Percentiles rank a stretch among this genome's conserved stretches.
phyloP scores from a whole-genome alignment of 2,888 invertebrate genomes.

The Dorcus hopei region DNA sequence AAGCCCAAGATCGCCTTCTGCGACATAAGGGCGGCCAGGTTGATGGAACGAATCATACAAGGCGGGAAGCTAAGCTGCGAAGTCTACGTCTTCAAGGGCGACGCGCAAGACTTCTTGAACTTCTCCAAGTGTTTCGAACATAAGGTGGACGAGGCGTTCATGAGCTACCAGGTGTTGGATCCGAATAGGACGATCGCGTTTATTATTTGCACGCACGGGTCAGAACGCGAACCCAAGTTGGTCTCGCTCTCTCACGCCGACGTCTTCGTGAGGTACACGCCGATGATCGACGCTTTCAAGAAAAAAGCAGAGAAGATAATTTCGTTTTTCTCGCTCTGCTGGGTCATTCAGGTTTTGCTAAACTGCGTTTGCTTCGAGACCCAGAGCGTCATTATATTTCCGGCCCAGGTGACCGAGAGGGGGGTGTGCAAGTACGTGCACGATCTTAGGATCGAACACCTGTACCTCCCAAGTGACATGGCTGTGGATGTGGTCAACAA shows the following conservation, averaged over 20 bases:
- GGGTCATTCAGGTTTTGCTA: constrained; percentile 35
- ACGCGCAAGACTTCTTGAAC: constrained; percentile 22
- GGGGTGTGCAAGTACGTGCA: constrained; percentile 38
- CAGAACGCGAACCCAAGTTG: constrained; percentile 32
- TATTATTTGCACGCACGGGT: constrained; percentile 38
- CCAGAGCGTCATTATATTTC: constrained; percentile 31
- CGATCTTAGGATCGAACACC: constrained; percentile 36
- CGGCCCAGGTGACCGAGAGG: constrained; percentile 33
- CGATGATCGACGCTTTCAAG: constrained; percentile 28
- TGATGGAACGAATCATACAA: constrained; percentile 30
- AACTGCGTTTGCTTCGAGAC: constrained; percentile 35
- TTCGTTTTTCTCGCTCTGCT: constrained; percentile 38
- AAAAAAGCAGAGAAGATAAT: constrained; percentile 32
- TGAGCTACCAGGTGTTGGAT: constrained; percentile 29
- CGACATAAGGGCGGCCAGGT: constrained; percentile 34
- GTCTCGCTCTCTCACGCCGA: constrained; percentile 40
- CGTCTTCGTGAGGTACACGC: constrained; percentile 29
- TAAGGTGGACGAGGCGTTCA: constrained; percentile 23
- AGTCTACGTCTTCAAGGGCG: constrained; percentile 25
- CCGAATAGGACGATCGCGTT: constrained; percentile 36
- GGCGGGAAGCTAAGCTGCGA: constrained; percentile 12
- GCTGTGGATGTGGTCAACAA: constrained; percentile 34
- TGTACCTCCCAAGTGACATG: constrained; percentile 34
- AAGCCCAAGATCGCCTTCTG: constrained; percentile 42
- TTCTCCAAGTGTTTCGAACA: constrained; percentile 18